A percentile compares a stretch with the other conserved stretches of the same genome.
phyloP scores from a whole-genome alignment of 2,113 vertebrate genomes.

The Catharus minimus region DNA sequence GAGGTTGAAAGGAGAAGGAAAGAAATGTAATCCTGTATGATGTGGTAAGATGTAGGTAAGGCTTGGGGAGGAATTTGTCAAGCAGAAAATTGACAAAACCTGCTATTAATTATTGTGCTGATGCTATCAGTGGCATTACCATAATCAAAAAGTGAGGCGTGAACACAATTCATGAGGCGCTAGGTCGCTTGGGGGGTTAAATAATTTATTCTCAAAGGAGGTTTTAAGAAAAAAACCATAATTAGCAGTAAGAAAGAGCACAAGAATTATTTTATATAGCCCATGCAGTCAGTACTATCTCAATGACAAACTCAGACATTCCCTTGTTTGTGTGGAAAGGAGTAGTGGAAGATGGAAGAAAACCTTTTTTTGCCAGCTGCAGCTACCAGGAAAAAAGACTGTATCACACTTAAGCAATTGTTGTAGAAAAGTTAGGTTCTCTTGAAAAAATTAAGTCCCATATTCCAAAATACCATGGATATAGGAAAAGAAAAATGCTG shows the following conservation, averaged over 20 bases:
- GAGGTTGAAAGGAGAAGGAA: conserved; percentile 39
- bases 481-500: neutral
- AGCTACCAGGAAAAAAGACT: neutral
- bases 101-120: conserved; percentile 71
- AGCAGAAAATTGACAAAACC: conserved; percentile 74
- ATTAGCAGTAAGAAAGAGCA: conserved; percentile 6
- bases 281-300: neutral
- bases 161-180: neutral
- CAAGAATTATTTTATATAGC: neutral
- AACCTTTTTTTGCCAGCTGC: neutral
- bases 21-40: conserved; percentile 40
- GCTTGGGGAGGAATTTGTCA: conserved; percentile 54
- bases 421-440: neutral
- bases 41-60: conserved; percentile 62
- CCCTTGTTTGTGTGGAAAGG: neutral
- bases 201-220: conserved; percentile 42
- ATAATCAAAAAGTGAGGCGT: conserved; percentile 68
- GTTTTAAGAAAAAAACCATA: conserved; percentile 32
- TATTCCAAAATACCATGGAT: neutral
- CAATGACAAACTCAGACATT: neutral
- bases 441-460: neutral
- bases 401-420: neutral
- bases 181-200: conserved; percentile 58
- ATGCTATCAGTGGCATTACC: conserved; percentile 63
- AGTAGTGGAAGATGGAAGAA: neutral